phyloP scores from a whole-genome alignment of 2,113 vertebrate genomes.

The Azemiops feae region DNA sequence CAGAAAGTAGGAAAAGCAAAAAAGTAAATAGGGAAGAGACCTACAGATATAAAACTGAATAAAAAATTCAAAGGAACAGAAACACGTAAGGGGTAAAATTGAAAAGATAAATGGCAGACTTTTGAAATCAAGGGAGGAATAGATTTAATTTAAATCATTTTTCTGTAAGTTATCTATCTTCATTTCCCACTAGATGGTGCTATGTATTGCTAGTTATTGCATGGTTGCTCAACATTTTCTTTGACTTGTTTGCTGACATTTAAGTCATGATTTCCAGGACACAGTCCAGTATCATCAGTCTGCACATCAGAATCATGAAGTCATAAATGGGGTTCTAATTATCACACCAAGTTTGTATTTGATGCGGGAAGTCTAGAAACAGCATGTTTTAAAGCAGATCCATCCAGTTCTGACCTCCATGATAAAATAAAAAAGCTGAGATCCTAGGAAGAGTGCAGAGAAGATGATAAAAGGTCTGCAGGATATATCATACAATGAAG shows the following conservation, averaged over 20 bases:
- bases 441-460: neutral
- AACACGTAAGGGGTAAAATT: neutral
- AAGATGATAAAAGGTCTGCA: neutral
- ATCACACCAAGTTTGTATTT: neutral
- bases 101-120: neutral
- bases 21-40: neutral
- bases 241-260: neutral
- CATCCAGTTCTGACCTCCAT: neutral
- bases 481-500: neutral
- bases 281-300: neutral
- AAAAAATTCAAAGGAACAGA: neutral
- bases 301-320: neutral
- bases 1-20: neutral
- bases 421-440: neutral
- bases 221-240: neutral
- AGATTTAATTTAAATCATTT: neutral
- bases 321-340: neutral
- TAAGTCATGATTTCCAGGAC: neutral
- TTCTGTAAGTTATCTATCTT: neutral
- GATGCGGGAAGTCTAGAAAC: neutral
- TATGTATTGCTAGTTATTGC: neutral
- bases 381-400: neutral
- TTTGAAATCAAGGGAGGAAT: neutral
- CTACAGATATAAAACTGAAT: neutral
- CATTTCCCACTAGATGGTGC: conserved; percentile 2